Conservation (phyloP, 2,797 vertebrate genomes). For the Sebastes flavidus region DNA sequence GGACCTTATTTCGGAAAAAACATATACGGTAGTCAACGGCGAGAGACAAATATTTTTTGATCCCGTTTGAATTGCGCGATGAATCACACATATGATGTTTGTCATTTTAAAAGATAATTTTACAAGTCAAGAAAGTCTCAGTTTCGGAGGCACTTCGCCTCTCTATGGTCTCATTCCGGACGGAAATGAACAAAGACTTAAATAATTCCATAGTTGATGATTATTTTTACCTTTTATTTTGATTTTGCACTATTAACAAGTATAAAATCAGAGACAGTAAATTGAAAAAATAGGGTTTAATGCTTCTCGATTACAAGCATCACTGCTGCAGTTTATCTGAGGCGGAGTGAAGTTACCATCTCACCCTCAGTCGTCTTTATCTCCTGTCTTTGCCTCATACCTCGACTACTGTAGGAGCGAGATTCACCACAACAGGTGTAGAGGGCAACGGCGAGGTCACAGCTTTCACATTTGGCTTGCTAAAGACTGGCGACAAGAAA, state of each 20-base stretch:
- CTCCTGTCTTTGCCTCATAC: constrained; percentile 48
- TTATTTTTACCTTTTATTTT: neutral
- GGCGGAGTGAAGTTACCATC: neutral
- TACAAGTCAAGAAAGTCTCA: too few relatives aligned
- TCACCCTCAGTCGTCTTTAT: constrained; percentile 26
- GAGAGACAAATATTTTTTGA: too few relatives aligned
- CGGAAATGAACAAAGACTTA: neutral
- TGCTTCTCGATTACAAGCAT: neutral
- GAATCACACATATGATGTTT: too few relatives aligned
- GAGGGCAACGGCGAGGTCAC: constrained; percentile 69
- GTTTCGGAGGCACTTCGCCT: too few relatives aligned
- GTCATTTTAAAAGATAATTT: too few relatives aligned
- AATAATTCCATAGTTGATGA: neutral
- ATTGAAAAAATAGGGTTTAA: neutral
- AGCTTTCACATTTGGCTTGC: constrained; percentile 83
- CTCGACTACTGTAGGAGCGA: constrained; percentile 32
- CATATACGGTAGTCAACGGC: accelerated
- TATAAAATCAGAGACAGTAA: neutral
- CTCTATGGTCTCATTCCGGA: too few relatives aligned
- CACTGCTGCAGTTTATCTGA: neutral
- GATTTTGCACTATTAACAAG: neutral
- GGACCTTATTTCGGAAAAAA: too few relatives aligned
- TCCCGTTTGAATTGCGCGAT: accelerated
- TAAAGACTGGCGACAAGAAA: constrained; percentile 85
- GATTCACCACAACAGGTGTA: constrained; percentile 82